Base-by-base conservation (phyloP, 2,888 invertebrate species). In the Stramonita haemastoma region DNA sequence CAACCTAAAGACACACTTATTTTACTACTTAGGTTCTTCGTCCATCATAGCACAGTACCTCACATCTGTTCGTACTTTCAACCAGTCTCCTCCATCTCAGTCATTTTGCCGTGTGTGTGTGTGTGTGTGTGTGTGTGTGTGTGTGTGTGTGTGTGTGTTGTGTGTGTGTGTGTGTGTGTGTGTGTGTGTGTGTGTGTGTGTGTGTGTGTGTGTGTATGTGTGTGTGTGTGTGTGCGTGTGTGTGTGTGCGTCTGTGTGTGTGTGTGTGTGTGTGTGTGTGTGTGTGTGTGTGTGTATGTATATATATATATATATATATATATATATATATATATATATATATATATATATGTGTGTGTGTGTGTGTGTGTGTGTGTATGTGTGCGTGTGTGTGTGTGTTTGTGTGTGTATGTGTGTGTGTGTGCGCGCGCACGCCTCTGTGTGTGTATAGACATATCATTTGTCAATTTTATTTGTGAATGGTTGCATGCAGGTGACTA, bases 81-180 rank as follows among this genome's bases (percentile, higher is more conserved):
- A n/a, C n/a, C n/a, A n/a, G n/a, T n/a, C n/a, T n/a, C n/a, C n/a
- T n/a, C n/a, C n/a, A n/a, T n/a, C n/a, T n/a, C n/a, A n/a, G n/a
- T n/a, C n/a, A n/a, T n/a, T n/a, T 60, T 60, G 17, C 17, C 0
- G 19, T 0, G 70, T 70, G 70, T 70, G 70, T 70, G 70, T 70
- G 70, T 70, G 70, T 70, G 70, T 70, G 70, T 70, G 70, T 70
- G 70, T 70, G 70, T 70, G 70, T 70, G 70, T 79, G 79, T 79
- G 34, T 79, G 34, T 29, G 29, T 79, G 79, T n/a, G n/a, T n/a
- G n/a, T n/a, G n/a, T n/a, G n/a, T n/a, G n/a, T n/a, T n/a, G n/a
- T n/a, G n/a, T 79, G 79, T 79, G 79, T 79, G 34, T 79, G 79
- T 79, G 79, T 79, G 79, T 79, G 79, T 79, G 79, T 79, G 79